These are phyloP conservation scores for Tachyglossus aculeatus DNA, from an alignment of 2,797 vertebrate genomes.

Conservation along the genomic window DNA sequence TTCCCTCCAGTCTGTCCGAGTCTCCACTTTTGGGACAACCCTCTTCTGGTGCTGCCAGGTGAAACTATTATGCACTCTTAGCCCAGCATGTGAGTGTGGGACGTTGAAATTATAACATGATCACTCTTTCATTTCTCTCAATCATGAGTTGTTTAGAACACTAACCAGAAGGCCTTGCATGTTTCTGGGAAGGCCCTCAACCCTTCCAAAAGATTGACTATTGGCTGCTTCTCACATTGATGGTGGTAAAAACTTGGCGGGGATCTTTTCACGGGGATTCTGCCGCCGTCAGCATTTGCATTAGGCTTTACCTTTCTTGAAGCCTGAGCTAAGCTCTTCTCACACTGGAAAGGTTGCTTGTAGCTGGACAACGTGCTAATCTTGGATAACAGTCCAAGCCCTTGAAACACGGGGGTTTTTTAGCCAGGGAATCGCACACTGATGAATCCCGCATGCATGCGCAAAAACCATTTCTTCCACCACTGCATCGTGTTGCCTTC, in stretches of 20 bases:
- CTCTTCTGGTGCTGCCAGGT: slow-evolving; percentile 84
- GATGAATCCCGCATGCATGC: too few relatives aligned
- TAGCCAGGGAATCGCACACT: too few relatives aligned
- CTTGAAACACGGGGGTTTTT: too few relatives aligned
- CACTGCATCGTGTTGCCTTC: too few relatives aligned
- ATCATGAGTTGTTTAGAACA: slow-evolving; percentile 5
- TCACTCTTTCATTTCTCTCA: slow-evolving; percentile 14
- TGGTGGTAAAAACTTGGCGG: too few relatives aligned
- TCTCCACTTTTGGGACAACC: slow-evolving; percentile 87
- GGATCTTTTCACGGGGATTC: too few relatives aligned
- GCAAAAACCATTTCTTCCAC: too few relatives aligned
- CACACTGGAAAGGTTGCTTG: background rate
- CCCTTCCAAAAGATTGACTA: background rate
- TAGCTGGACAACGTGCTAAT: background rate
- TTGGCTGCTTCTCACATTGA: background rate
- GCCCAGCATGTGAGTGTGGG: slow-evolving; percentile 71
- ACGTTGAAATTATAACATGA: slow-evolving; percentile 34
- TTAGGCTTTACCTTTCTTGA: too few relatives aligned
- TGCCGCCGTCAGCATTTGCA: background rate
- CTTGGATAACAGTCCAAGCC: background rate
- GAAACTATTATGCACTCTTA: slow-evolving; percentile 72
- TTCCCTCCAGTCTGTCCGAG: slow-evolving; percentile 86
- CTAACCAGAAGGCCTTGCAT: slow-evolving; percentile 55
- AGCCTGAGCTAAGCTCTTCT: background rate
- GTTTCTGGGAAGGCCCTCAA: background rate